phyloP scores from a whole-genome alignment of 2,888 invertebrate species.

The Troides helena region DNA sequence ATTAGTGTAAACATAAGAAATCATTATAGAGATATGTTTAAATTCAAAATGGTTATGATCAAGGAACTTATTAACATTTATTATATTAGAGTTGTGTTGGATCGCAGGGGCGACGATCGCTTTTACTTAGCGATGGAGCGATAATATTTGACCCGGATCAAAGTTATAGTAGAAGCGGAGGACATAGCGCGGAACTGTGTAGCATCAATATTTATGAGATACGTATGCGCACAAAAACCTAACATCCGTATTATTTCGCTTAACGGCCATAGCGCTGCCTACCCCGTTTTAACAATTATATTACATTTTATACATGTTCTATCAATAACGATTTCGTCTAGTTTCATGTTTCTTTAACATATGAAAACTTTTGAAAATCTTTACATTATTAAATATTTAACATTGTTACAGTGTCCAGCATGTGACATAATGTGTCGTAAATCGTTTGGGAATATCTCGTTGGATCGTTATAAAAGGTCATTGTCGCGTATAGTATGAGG shows the following conservation, averaged over 20 bases:
- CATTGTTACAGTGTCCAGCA: background rate
- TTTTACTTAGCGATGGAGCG: slow-evolving; percentile 35
- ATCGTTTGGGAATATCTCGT: slow-evolving; percentile 27
- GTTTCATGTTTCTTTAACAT: background rate
- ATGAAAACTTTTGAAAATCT: background rate
- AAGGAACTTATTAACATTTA: slow-evolving; percentile 21
- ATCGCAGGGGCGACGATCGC: slow-evolving; percentile 23
- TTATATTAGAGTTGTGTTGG: slow-evolving; percentile 9
- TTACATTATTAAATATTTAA: background rate
- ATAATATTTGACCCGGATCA: slow-evolving; percentile 58
- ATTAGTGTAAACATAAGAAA: no score
- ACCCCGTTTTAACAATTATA: background rate
- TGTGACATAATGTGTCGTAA: slow-evolving; percentile 23
- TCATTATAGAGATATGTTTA: background rate
- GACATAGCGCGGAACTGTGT: slow-evolving; percentile 42
- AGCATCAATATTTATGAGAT: slow-evolving; percentile 50
- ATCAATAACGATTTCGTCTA: background rate
- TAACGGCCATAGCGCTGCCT: slow-evolving; percentile 3
- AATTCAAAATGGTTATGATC: slow-evolving; percentile 10
- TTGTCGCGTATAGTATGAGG: slow-evolving; percentile 22
- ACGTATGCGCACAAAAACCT: slow-evolving; percentile 63
- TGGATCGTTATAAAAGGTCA: slow-evolving; percentile 28
- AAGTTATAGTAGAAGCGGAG: slow-evolving; percentile 41
- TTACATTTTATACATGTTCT: slow-evolving; percentile 3
- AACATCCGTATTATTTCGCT: slow-evolving; percentile 52